phyloP scores from a whole-genome alignment of 2,113 vertebrate genomes.

The Hydrolagus affinis region DNA sequence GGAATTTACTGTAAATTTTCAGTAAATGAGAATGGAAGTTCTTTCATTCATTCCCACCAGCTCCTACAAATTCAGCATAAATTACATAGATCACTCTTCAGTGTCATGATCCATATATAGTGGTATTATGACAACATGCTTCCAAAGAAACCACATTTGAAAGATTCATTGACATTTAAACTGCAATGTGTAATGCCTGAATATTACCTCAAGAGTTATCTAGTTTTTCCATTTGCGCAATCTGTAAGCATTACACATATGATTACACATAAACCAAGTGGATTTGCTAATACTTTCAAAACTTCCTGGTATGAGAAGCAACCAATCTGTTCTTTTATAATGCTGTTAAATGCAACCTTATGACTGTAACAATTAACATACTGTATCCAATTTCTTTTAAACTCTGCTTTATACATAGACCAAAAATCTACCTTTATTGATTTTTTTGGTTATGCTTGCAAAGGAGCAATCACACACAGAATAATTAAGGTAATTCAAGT shows the following conservation, averaged over 20 bases:
- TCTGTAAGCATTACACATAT: not conserved
- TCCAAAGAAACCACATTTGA: not conserved
- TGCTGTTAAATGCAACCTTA: no score
- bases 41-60: not conserved
- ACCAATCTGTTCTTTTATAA: not conserved
- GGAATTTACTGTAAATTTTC: not conserved
- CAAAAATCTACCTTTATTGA: not conserved
- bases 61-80: not conserved
- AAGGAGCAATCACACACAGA: not conserved
- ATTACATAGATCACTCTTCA: not conserved
- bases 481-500: not conserved
- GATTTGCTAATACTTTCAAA: not conserved
- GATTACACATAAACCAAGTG: not conserved
- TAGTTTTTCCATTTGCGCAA: not conserved
- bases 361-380: not conserved
- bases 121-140: not conserved
- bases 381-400: not conserved
- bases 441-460: not conserved
- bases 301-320: not conserved
- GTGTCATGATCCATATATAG: not conserved
- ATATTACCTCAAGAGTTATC: not conserved
- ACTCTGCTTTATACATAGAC: not conserved
- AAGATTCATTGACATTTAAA: not conserved
- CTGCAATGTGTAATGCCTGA: not conserved
- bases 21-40: not conserved